Base-by-base conservation (phyloP, 2,797 vertebrate genomes). In the Halcyon badia region DNA sequence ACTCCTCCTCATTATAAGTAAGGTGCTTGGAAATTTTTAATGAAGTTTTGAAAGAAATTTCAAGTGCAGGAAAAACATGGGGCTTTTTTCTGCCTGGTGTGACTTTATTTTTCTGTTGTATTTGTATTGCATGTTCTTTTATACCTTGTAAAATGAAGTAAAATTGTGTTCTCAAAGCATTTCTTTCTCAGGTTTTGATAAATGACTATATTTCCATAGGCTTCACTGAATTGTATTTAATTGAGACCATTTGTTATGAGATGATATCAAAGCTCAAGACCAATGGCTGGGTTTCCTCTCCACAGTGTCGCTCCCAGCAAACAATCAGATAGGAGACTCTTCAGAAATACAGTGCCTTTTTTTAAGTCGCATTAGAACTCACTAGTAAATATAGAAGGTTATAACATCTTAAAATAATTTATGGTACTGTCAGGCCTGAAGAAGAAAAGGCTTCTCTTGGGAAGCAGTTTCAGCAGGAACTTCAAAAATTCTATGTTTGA, bases 391-490 rank as follows among this genome's bases (percentile, higher is more conserved):
- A 96, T 35, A 92, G 91, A 85, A 91, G 73, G 87, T 93, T 95
- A 83, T 95, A 97, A 92, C 93, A 85, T 87, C 95, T 96, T 96
- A 95, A 95, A 95, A 96, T 96, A 96, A 97, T 97, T 96, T 96
- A 96, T 96, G 82, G 72, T 76, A 89, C 58, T 97, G 96, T 95
- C 97, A 96, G 52, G 71, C n/a, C 57, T 94, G 90, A 96, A 94
- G 93, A 96, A 91, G 88, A 90, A 94, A 95, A 96, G 83, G 65
- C 96, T 97, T 95, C 95, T 96, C 92, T 46, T 88, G 96, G 96
- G 97, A 95, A 95, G 94, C 64, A 77, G 86, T 87, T 96, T 97
- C 68, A 82, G 88, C 54, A 90, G 49, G 91, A 97, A 86, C 79
- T 93, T 97, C 83, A 95, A 85, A 96, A 97, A 95, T 58, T 87